Conservation (phyloP, 1,140 invertebrate genomes). For the Saccostrea echinata region DNA sequence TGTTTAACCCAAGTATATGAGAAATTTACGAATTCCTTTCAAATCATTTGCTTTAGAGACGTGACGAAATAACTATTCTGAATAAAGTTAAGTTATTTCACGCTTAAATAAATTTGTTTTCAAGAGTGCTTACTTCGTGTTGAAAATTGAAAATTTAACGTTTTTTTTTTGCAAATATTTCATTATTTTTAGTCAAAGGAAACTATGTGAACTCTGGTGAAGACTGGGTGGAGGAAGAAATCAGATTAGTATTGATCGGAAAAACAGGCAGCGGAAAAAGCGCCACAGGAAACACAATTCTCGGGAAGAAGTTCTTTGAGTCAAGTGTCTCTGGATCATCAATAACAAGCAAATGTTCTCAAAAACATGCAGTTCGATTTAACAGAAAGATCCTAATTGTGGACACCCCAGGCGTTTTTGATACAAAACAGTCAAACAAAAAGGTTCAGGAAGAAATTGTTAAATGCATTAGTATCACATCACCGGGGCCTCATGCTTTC, state of each 20-base stretch:
- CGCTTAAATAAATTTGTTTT: too few relatives aligned
- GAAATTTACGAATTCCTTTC: too few relatives aligned
- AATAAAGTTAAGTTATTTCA: too few relatives aligned
- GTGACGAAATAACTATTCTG: too few relatives aligned
- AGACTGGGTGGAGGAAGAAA: too few relatives aligned
- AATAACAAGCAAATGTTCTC: background rate
- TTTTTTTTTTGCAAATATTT: too few relatives aligned
- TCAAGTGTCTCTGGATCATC: constrained; percentile 29
- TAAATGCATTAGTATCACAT: constrained; percentile 53
- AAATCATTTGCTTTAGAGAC: too few relatives aligned
- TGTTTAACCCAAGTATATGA: too few relatives aligned
- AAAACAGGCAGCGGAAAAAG: constrained; percentile 12
- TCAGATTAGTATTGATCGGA: constrained; percentile 31
- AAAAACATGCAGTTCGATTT: background rate
- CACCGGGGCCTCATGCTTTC: constrained; percentile 59
- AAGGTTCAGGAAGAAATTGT: constrained; percentile 50
- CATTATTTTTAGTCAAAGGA: too few relatives aligned
- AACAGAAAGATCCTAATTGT: background rate
- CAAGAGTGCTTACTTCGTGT: too few relatives aligned
- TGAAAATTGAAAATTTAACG: too few relatives aligned
- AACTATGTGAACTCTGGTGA: too few relatives aligned
- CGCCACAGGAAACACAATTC: constrained; percentile 44
- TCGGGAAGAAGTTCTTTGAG: background rate
- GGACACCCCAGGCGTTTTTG: constrained; percentile 59
- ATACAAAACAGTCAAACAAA: constrained; percentile 46